Evolutionary conservation across 1,140 invertebrate species (phyloP).

Genomic region (Drosophila gunungcola): DNA sequence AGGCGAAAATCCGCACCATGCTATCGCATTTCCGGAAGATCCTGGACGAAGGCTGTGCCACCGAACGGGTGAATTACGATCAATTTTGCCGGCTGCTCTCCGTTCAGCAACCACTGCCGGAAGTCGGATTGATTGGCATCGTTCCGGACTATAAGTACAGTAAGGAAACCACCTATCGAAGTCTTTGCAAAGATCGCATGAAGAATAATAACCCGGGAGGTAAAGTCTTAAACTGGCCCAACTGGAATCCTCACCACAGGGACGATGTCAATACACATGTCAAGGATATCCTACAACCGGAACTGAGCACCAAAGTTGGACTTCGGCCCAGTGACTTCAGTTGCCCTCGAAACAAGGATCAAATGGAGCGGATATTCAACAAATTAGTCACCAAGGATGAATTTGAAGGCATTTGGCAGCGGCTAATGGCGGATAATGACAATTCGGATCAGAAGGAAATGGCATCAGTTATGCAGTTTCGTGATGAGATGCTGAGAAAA

Average conservation of each 20-base stretch:
- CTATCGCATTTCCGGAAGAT: conserved; percentile 54
- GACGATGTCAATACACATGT: conserved; percentile 30
- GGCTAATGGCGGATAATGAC: conserved; percentile 14
- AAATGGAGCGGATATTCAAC: conserved; percentile 59
- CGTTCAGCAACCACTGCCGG: conserved; percentile 51
- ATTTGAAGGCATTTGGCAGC: conserved; percentile 54
- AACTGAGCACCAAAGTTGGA: conserved; percentile 35
- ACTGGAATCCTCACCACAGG: background rate
- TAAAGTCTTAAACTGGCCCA: background rate
- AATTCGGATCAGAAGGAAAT: conserved; percentile 13
- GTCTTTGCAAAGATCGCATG: conserved; percentile 50
- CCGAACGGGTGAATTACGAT: conserved; percentile 60
- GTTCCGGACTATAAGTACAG: conserved; percentile 46
- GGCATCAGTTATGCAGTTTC: conserved; percentile 53
- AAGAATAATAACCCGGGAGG: conserved; percentile 32
- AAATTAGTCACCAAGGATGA: conserved; percentile 26
- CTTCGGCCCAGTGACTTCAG: conserved; percentile 50
- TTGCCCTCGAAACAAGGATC: conserved; percentile 35
- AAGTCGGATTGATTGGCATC: conserved; percentile 25
- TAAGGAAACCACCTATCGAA: conserved; percentile 63
- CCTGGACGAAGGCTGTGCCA: conserved; percentile 38
- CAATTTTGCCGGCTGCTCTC: conserved; percentile 57
- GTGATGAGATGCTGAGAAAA: conserved; percentile 21
- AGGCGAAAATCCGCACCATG: conserved; percentile 43
- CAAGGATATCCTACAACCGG: conserved; percentile 51